Evolutionary conservation across 30 jellyfish, hydroid and myxozoan species (phyloP).

Genomic region (Catostylus mosaicus): DNA sequence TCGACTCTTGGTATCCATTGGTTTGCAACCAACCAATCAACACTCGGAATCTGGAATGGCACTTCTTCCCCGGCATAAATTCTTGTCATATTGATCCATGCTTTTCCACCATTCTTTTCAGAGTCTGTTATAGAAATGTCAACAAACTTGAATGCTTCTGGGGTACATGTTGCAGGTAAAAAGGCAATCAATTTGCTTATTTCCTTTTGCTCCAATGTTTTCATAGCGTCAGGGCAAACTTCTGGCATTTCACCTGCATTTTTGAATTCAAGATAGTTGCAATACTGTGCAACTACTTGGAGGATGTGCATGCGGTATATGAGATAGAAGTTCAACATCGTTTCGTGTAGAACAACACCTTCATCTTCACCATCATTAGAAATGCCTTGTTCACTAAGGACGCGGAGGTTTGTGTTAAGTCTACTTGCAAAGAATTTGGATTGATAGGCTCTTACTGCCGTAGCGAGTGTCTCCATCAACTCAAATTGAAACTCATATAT

Average conservation of each 20-base stretch:
- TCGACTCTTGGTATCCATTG: slow-evolving; percentile 46
- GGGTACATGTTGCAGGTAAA: slow-evolving; percentile 25
- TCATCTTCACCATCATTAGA: slow-evolving; percentile 21
- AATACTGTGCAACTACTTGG: slow-evolving; percentile 33
- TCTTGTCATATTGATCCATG: slow-evolving; percentile 21
- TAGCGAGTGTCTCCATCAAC: slow-evolving; percentile 72
- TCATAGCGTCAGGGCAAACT: slow-evolving; percentile 39
- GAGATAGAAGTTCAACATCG: slow-evolving; percentile 31
- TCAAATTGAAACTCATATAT: slow-evolving; percentile 64
- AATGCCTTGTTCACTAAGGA: slow-evolving; percentile 3
- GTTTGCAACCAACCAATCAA: slow-evolving; percentile 52
- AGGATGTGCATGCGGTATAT: slow-evolving; percentile 23
- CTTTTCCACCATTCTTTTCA: background rate
- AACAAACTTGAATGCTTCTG: slow-evolving; percentile 17
- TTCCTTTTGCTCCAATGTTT: slow-evolving; percentile 10
- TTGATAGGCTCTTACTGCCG: slow-evolving; percentile 36
- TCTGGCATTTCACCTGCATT: slow-evolving; percentile 58
- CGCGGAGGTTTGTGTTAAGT: slow-evolving; percentile 13
- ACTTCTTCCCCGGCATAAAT: slow-evolving; percentile 42
- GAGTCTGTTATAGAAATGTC: slow-evolving; percentile 38
- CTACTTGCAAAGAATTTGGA: slow-evolving; percentile 15
- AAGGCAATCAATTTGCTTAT: slow-evolving; percentile 36
- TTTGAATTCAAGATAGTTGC: slow-evolving; percentile 50
- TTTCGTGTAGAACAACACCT: slow-evolving; percentile 3
- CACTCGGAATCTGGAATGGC: slow-evolving; percentile 36